Base-by-base conservation (phyloP, 1,140 invertebrate genomes). In the Caerostris extrusa region DNA sequence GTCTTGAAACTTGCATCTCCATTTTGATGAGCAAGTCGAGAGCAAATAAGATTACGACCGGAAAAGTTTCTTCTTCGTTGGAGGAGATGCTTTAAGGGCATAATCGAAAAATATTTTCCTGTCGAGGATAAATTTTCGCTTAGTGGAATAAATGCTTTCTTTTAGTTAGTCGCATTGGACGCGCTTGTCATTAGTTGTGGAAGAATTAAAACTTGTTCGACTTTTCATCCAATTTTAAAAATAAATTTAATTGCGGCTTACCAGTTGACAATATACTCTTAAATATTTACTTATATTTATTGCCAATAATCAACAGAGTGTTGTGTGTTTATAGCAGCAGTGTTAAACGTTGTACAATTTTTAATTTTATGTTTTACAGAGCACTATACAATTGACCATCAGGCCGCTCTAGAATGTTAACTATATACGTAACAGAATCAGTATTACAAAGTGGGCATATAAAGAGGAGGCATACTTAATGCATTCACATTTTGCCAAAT, bases 51-150 rank as follows among this genome's bases (percentile, higher is more conserved):
- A 50, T 77, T 77, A 77, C 71, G 14, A 50, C 71, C 34, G 19
- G 8, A 2, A 50, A 77, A 53, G 34, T 77, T 77, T 77, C 71
- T 77, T 77, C 71, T 77, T 77, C 71, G 8, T 53, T 77, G 50
- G 71, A 50, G 34, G 34, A 34, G 3, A 50, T 77, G 71, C 34
- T 77, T 50, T 12, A 10, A 77, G 71, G 50, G 71, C 34, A 53
- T 77, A 53, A 77, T 77, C 71, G 71, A 77, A 77, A 77, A 77
- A 77, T 77, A 77, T 77, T 77, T 77, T 77, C 71, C 34, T 77
- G 50, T 34, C 3, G 71, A 12, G 71, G 71, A 12, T 77, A 50
- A 53, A 53, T 50, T 77, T 77, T 77, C 71, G 50, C 10, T 14
- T 8, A 34, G 53, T 7, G 10, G 53, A 77, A 77, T 77, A 77